These are phyloP conservation scores for Mesoligia furuncula DNA, from an alignment of 2,888 invertebrate species.

Conservation along the genomic window DNA sequence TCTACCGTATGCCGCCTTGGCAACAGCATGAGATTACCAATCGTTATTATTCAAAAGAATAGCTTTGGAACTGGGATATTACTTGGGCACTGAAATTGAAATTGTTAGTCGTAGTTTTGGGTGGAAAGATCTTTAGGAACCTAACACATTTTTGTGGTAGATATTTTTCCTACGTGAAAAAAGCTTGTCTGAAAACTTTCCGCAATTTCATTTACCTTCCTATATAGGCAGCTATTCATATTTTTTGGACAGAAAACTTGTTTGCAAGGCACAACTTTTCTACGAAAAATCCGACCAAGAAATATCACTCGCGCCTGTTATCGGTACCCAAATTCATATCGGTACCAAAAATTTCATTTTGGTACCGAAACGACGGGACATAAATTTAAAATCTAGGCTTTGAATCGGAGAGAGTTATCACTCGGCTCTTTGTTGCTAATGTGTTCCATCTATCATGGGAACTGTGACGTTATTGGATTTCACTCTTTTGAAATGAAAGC, in stretches of 20 bases:
- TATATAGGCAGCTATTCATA: fast-evolving
- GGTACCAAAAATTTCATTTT: constrained; percentile 40
- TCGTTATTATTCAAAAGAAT: constrained; percentile 56
- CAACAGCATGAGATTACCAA: constrained; percentile 54
- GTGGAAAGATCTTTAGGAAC: neutral
- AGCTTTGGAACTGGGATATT: constrained; percentile 33
- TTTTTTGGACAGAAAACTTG: neutral
- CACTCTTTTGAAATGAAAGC: constrained; percentile 69
- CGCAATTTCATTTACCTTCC: neutral
- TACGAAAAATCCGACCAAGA: neutral
- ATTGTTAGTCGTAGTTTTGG: constrained; percentile 28
- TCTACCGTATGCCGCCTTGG: constrained; percentile 58
- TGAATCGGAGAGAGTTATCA: constrained; percentile 67
- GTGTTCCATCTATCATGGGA: constrained; percentile 82
- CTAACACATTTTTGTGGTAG: neutral
- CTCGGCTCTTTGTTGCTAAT: constrained; percentile 77
- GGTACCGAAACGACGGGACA: constrained; percentile 39
- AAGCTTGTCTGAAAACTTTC: neutral
- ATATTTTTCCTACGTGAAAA: neutral
- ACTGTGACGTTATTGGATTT: constrained; percentile 80
- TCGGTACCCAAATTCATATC: constrained; percentile 20
- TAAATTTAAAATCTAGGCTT: constrained; percentile 67
- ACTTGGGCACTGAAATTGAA: constrained; percentile 37
- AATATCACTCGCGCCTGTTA: neutral
- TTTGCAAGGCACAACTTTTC: neutral